phyloP scores from a whole-genome alignment of 2,113 vertebrate genomes.

The Polypterus bichir region DNA sequence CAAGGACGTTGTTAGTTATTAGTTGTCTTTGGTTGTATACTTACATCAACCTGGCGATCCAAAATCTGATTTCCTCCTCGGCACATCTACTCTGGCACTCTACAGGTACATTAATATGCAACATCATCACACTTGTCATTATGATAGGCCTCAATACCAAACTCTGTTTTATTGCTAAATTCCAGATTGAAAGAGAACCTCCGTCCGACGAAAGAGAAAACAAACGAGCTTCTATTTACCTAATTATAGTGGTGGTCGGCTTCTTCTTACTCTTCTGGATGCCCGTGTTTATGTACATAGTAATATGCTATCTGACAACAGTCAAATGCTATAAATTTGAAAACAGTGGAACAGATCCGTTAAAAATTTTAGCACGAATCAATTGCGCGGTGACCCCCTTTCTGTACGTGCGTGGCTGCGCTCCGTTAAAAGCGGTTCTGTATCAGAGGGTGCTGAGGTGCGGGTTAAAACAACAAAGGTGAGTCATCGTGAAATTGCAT shows the following conservation, averaged over 20 bases:
- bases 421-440: slow-evolving; percentile 32
- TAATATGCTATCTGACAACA: slow-evolving; percentile 32
- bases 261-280: slow-evolving; percentile 47
- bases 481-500: too few species aligned
- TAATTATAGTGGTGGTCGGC: slow-evolving; percentile 45
- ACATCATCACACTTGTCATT: slow-evolving; percentile 41
- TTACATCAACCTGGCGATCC: slow-evolving; percentile 35
- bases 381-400: slow-evolving; percentile 47
- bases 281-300: slow-evolving; percentile 40
- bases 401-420: slow-evolving; percentile 48
- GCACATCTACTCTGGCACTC: slow-evolving; percentile 30
- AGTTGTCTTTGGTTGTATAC: slow-evolving; percentile 45
- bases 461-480: too few species aligned
- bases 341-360: slow-evolving; percentile 48
- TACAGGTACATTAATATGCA: slow-evolving; percentile 38
- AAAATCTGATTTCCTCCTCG: slow-evolving; percentile 34
- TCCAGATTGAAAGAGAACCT: slow-evolving; percentile 39
- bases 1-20: slow-evolving; percentile 42
- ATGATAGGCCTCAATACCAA: slow-evolving; percentile 52
- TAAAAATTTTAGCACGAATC: slow-evolving; percentile 44
- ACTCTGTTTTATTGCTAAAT: slow-evolving; percentile 46
- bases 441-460: slow-evolving; percentile 22
- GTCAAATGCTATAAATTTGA: slow-evolving; percentile 31
- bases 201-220: slow-evolving; percentile 38
- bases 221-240: slow-evolving; percentile 44